Evolutionary conservation across 2,888 invertebrate species (phyloP).

Genomic region (Apodemia mormo): DNA sequence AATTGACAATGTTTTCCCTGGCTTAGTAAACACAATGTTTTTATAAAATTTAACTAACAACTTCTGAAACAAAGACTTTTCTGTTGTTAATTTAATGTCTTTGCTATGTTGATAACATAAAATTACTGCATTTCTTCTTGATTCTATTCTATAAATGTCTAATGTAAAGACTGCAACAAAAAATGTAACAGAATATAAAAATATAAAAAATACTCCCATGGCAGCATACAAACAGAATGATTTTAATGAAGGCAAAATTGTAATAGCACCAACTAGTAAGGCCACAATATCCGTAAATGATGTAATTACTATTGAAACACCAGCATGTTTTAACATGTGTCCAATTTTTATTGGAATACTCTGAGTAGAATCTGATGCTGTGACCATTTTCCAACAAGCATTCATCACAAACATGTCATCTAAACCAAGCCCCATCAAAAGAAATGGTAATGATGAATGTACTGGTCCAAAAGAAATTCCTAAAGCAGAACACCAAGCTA

Average conservation of each 20-base stretch:
- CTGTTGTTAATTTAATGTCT: slow-evolving; percentile 74
- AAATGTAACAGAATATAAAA: slow-evolving; percentile 89
- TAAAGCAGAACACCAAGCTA: slow-evolving; percentile 86
- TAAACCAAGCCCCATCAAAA: slow-evolving; percentile 90
- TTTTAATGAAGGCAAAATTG: slow-evolving; percentile 89
- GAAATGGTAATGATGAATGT: slow-evolving; percentile 90
- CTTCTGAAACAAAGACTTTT: slow-evolving; percentile 81
- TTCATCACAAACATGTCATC: slow-evolving; percentile 94
- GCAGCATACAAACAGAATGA: slow-evolving; percentile 93
- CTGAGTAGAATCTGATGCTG: slow-evolving; percentile 72
- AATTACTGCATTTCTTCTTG: slow-evolving; percentile 84
- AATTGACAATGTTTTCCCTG: slow-evolving; percentile 85
- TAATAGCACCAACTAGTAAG: slow-evolving; percentile 89
- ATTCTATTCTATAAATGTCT: slow-evolving; percentile 84
- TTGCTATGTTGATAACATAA: slow-evolving; percentile 85
- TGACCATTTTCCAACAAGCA: slow-evolving; percentile 87
- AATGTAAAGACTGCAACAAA: slow-evolving; percentile 89
- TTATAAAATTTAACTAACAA: slow-evolving; percentile 83
- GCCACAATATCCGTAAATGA: slow-evolving; percentile 92
- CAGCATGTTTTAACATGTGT: slow-evolving; percentile 88
- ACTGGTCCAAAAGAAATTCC: slow-evolving; percentile 90
- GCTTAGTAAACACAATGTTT: slow-evolving; percentile 83
- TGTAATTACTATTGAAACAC: slow-evolving; percentile 91
- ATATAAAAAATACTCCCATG: slow-evolving; percentile 88
- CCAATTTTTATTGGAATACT: slow-evolving; percentile 85